These are phyloP conservation scores for Struthidea cinerea DNA, from an alignment of 2,113 vertebrate species.

Conservation along the genomic window DNA sequence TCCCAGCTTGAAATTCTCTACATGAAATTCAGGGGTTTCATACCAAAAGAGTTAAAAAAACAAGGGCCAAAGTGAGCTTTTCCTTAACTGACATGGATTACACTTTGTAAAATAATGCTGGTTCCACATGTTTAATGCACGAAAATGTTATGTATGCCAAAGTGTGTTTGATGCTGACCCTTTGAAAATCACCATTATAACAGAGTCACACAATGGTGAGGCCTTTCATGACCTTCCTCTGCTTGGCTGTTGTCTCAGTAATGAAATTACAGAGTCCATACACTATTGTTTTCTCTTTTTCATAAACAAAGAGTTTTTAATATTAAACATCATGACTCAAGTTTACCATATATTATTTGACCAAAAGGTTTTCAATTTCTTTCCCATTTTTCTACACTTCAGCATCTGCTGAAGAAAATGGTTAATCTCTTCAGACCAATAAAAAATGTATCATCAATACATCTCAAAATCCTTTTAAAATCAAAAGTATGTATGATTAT, in stretches of 20 bases:
- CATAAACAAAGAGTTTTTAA: not conserved
- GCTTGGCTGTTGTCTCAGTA: not conserved
- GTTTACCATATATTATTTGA: not conserved
- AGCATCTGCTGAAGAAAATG: not conserved
- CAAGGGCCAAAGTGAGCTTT: not conserved
- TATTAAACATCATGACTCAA: not conserved
- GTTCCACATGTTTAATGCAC: not conserved
- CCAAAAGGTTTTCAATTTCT: not conserved
- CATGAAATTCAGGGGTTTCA: not conserved
- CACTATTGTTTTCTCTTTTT: not conserved
- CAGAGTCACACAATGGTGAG: not conserved
- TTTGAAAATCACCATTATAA: not conserved
- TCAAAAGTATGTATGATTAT: not conserved
- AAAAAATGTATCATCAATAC: not conserved
- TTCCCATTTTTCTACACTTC: not conserved
- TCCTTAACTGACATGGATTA: fast-evolving
- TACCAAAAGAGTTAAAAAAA: not conserved
- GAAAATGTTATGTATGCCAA: not conserved
- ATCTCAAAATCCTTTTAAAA: not conserved
- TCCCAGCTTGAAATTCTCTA: not conserved
- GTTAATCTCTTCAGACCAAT: not conserved
- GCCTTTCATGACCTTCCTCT: not conserved
- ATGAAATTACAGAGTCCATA: not conserved
- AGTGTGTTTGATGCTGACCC: not conserved
- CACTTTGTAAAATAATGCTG: not conserved